Evolutionary conservation across 2,888 invertebrate genomes (phyloP), one percentile per base, ranked within the genome.

Genomic region (Sminthurinus aureus): DNA sequence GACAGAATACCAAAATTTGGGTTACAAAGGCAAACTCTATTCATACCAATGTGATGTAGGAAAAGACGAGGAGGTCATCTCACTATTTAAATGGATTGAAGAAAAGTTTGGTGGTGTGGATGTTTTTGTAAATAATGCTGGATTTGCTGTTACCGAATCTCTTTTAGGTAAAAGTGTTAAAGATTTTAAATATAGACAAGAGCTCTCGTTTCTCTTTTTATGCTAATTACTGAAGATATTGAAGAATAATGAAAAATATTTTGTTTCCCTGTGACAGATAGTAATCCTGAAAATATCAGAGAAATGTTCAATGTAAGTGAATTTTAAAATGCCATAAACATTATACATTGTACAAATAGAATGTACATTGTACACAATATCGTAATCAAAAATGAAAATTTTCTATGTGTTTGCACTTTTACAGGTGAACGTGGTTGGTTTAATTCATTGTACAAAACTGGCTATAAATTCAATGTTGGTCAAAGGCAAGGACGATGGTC

Each of bases 81-180:
- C 77, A n/a, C 85, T 87, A 86, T 88, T 88, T 64, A 50, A 82
- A 2, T 86, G 85, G 86, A 86, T 88, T 9, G 80, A 85, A 50
- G 69, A 75, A 8, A 85, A 85, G 24, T 81, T 84, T 74, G 84
- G 84, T 50, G 88, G 88, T 20, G 86, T 87, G 0, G 87, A 87
- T 69, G 82, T 87, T 58, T 86, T 85, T 73, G 73, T 87, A n/a
- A 86, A 86, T 58, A 87, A 85, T 85, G 88, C 88, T 18, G 88
- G 87, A 71, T 26, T 83, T 52, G 81, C 83, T 20, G 26, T 80
- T 12, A 13, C 83, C 24, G 84, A 84, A 52, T 69, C 84, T 8
- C 79, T 88, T 22, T 76, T 86, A 0, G 86, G 87, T 86, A 85
- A 8, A 20, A 22, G 52, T 11, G 18, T 77, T 6, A n/a, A 69